Conservation (phyloP, 2,888 invertebrate species). For the Argynnis bischoffii region DNA sequence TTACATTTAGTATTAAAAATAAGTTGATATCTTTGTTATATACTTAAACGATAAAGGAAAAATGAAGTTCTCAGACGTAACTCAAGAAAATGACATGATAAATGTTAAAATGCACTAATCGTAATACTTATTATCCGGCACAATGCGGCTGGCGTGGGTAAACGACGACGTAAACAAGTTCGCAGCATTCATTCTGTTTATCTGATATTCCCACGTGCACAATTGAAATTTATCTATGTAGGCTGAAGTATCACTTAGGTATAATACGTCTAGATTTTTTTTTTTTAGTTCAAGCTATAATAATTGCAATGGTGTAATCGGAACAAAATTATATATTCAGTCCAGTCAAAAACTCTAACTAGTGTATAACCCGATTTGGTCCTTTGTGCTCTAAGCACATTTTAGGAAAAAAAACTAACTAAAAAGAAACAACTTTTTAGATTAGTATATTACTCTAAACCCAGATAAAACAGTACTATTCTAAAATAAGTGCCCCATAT, state of each 20-base stretch:
- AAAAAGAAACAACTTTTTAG: no score
- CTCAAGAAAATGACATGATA: neutral
- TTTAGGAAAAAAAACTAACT: no score
- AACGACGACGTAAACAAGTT: constrained; percentile 15
- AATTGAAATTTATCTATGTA: neutral
- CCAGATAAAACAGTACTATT: no score
- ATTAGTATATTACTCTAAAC: no score
- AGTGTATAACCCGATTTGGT: no score
- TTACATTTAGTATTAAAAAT: no score
- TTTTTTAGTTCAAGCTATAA: neutral
- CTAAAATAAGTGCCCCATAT: no score
- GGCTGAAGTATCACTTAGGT: constrained; percentile 1
- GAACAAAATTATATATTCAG: neutral
- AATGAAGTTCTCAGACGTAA: neutral
- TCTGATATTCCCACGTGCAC: constrained; percentile 23
- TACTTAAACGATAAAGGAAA: no score
- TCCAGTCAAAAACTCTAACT: no score
- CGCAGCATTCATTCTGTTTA: constrained; percentile 15
- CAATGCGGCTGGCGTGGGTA: constrained; percentile 22
- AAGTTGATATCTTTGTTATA: no score
- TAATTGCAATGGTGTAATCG: no score
- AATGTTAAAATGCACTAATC: neutral
- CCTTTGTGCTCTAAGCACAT: no score
- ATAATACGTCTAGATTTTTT: neutral
- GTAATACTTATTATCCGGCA: constrained; percentile 12